Conservation (phyloP, 2,113 vertebrate species). For the Stegostoma tigrinum region DNA sequence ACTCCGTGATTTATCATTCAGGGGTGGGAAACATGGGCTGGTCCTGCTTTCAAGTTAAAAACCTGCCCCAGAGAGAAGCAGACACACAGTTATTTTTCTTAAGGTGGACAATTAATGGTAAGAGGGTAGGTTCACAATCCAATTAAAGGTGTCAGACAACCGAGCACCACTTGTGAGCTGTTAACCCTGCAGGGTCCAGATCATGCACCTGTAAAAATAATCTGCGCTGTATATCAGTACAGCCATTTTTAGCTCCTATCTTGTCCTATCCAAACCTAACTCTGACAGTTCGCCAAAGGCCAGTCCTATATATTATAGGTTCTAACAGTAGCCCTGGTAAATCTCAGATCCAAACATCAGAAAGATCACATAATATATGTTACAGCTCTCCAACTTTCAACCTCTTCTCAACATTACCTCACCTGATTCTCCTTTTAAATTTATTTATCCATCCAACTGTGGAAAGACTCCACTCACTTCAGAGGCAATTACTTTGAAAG, state of each 20-base stretch:
- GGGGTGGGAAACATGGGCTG: too few relatives aligned
- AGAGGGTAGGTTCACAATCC: too few relatives aligned
- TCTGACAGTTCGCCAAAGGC: not conserved
- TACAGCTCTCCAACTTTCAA: not conserved
- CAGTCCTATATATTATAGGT: not conserved
- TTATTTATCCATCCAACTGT: not conserved
- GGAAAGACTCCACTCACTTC: not conserved
- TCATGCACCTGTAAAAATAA: too few relatives aligned
- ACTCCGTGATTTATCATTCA: too few relatives aligned
- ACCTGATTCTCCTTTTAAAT: not conserved
- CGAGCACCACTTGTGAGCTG: too few relatives aligned
- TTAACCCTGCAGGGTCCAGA: too few relatives aligned
- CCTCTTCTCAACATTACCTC: not conserved
- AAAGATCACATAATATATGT: not conserved
- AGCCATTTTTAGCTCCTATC: too few relatives aligned
- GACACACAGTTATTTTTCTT: too few relatives aligned
- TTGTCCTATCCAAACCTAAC: not conserved
- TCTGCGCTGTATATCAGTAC: too few relatives aligned
- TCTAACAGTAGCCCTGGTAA: not conserved
- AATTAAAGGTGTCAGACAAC: too few relatives aligned
- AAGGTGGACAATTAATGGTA: not conserved
- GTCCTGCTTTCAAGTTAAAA: too few relatives aligned
- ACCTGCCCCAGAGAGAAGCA: too few relatives aligned
- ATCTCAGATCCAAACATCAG: not conserved
- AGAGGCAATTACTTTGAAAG: not conserved